Evolutionary conservation across 2,888 invertebrate genomes (phyloP).

Genomic region (Chaitophorus viminalis): DNA sequence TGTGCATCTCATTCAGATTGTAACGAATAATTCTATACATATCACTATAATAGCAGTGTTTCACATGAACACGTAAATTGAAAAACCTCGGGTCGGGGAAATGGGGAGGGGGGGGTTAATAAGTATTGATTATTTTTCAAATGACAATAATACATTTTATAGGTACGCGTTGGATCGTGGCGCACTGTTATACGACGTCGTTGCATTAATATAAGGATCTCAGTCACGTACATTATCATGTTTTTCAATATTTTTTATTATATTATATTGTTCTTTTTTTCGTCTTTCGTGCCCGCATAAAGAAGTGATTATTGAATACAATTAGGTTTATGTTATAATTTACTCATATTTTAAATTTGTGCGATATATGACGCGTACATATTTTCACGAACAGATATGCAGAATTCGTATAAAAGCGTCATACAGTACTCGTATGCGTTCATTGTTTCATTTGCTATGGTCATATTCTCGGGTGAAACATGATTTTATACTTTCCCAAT

Average conservation of each 20-base stretch:
- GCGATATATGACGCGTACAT: too few relatives aligned
- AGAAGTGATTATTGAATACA: too few relatives aligned
- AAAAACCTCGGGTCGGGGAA: too few relatives aligned
- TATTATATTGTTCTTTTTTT: background rate
- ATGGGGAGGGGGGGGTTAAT: background rate
- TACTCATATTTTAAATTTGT: background rate
- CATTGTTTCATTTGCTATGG: background rate
- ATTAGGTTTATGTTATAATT: background rate
- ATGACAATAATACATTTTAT: background rate
- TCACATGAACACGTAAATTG: background rate
- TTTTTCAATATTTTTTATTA: background rate
- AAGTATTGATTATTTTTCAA: background rate
- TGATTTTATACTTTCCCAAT: background rate
- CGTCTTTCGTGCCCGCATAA: background rate
- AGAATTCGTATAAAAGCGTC: too few relatives aligned
- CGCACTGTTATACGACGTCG: background rate
- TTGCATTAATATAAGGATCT: conserved; percentile 5
- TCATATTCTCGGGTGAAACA: background rate
- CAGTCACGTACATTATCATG: conserved; percentile 49
- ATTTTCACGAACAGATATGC: background rate
- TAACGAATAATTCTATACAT: background rate
- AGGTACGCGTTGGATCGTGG: background rate
- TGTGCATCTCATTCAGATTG: background rate
- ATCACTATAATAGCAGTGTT: too few relatives aligned
- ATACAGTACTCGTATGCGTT: background rate